Evolutionary conservation across 2,113 vertebrate species (phyloP).

Genomic region (Pelobates fuscus): DNA sequence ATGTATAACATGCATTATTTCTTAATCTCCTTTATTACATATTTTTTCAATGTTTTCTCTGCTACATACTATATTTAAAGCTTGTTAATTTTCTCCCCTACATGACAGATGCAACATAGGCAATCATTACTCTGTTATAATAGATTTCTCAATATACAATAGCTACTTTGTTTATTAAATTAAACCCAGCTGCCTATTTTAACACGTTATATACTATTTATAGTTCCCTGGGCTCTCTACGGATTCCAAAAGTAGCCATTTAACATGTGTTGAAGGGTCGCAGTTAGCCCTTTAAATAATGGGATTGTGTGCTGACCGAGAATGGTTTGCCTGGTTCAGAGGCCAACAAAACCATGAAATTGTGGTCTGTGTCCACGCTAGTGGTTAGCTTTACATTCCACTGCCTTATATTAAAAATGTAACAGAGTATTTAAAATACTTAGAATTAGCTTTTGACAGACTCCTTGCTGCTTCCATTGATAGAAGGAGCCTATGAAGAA

Average conservation of each 20-base stretch:
- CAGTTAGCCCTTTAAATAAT: neutral
- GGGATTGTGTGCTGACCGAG: neutral
- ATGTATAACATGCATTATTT: too few relatives aligned
- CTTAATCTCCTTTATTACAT: too few relatives aligned
- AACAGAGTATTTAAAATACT: neutral
- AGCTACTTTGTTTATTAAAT: neutral
- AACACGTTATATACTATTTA: neutral
- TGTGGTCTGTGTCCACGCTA: neutral
- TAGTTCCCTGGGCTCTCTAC: neutral
- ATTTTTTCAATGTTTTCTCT: too few relatives aligned
- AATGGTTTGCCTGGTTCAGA: neutral
- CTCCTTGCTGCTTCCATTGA: neutral
- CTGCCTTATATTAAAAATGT: neutral
- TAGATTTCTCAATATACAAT: neutral
- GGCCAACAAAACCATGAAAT: constrained; percentile 1
- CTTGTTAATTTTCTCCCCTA: too few relatives aligned
- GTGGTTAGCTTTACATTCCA: neutral
- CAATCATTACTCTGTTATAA: too few relatives aligned
- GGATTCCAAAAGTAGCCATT: neutral
- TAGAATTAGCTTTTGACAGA: neutral
- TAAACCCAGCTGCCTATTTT: neutral
- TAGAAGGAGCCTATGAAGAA: neutral
- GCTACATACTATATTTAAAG: too few relatives aligned
- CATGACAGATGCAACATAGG: too few relatives aligned
- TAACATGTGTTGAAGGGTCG: neutral